Evolutionary conservation across 2,797 vertebrate species (phyloP).

Genomic region (Manis pentadactyla): DNA sequence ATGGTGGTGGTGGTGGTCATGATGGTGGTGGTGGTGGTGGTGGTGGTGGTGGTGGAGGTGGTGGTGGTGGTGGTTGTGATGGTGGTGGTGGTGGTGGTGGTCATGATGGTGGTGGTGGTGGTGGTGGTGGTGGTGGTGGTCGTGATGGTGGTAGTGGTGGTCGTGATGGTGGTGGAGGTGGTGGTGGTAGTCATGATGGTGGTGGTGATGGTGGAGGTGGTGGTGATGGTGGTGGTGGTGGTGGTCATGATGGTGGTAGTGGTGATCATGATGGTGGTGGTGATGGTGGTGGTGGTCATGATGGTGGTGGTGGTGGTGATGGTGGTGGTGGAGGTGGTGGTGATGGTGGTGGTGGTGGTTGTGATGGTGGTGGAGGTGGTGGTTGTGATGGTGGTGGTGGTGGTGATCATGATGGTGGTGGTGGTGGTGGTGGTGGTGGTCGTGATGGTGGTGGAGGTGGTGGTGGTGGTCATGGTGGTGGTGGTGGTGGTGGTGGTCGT

Average conservation of each 20-base stretch:
- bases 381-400: background rate
- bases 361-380: fast-evolving
- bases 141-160: fast-evolving
- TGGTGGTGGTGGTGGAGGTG: fast-evolving
- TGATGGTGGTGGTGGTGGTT: background rate
- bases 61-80: fast-evolving
- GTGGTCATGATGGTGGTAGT: fast-evolving
- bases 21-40: background rate
- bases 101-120: fast-evolving
- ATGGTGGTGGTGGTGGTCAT: fast-evolving
- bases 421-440: background rate
- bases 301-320: fast-evolving
- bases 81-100: fast-evolving
- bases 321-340: fast-evolving
- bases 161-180: fast-evolving
- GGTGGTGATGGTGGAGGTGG: fast-evolving
- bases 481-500: no score
- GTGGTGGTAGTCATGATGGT: fast-evolving
- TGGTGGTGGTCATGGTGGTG: background rate
- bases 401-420: background rate
- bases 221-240: fast-evolving
- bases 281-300: fast-evolving
- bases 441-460: background rate
- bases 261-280: fast-evolving
- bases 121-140: fast-evolving